These are phyloP conservation scores for Papilio elwesi DNA, from an alignment of 2,888 invertebrate species.

Conservation along the genomic window DNA sequence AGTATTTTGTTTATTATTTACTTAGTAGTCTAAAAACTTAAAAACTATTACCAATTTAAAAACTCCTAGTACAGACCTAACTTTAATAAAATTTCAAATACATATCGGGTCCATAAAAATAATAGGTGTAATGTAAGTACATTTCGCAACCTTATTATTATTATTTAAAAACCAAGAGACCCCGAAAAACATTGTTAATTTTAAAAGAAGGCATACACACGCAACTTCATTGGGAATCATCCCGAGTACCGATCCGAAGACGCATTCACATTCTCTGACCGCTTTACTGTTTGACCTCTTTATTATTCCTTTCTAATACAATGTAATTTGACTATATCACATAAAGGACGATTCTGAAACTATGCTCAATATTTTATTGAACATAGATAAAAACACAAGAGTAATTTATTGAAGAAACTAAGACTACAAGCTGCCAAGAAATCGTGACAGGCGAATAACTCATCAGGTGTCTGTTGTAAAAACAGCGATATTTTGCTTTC, in stretches of 20 bases:
- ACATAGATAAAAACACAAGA: not conserved
- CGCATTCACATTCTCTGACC: not conserved
- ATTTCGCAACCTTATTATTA: too few species aligned
- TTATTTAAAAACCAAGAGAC: too few species aligned
- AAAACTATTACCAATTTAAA: too few species aligned
- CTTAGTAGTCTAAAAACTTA: too few species aligned
- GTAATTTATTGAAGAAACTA: constrained; percentile 4
- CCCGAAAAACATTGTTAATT: not conserved
- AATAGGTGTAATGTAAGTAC: too few species aligned
- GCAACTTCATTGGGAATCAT: too few species aligned
- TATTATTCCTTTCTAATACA: not conserved
- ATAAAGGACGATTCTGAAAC: not conserved
- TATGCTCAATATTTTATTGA: not conserved
- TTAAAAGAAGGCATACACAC: not conserved
- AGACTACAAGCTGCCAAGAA: not conserved
- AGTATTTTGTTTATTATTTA: too few species aligned
- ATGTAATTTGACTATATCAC: not conserved
- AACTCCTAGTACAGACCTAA: too few species aligned
- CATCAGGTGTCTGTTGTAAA: constrained; percentile 27
- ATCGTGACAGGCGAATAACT: not conserved
- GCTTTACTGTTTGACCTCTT: not conserved
- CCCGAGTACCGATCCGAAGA: too few species aligned
- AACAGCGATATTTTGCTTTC: constrained; percentile 31
- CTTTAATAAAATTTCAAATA: too few species aligned
- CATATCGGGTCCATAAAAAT: too few species aligned